These are phyloP conservation scores for Xiphorhynchus elegans DNA, from an alignment of 2,113 vertebrate genomes.

Conservation along the genomic window DNA sequence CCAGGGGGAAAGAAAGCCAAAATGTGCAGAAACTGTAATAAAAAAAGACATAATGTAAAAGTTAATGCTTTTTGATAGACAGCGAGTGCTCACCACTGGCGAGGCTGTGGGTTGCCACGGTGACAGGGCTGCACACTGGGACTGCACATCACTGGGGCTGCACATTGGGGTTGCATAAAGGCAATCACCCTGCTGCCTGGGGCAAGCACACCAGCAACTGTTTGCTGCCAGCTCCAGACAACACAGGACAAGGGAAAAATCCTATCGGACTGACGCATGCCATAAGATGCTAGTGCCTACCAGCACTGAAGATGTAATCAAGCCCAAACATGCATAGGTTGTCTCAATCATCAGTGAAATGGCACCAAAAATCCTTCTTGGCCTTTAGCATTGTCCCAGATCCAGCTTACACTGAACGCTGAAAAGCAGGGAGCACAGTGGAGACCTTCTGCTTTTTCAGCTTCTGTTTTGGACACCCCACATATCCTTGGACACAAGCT, in stretches of 20 bases:
- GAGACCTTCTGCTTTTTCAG: neutral
- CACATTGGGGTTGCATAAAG: neutral
- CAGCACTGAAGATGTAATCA: neutral
- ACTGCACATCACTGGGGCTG: neutral
- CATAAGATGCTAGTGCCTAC: neutral
- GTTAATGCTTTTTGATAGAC: slow-evolving; percentile 66
- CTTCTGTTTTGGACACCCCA: neutral
- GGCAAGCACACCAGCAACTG: neutral
- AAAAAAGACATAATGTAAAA: slow-evolving; percentile 65
- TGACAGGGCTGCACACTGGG: neutral
- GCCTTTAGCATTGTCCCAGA: neutral
- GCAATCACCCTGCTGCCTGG: neutral
- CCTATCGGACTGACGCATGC: accelerated
- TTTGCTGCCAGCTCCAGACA: slow-evolving; percentile 31
- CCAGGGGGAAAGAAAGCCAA: slow-evolving; percentile 27
- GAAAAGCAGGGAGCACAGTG: neutral
- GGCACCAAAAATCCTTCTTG: neutral
- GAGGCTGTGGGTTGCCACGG: slow-evolving; percentile 58
- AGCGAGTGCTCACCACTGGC: slow-evolving; percentile 47
- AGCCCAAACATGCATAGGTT: neutral
- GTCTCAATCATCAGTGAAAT: neutral
- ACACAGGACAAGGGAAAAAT: neutral
- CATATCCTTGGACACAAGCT: neutral
- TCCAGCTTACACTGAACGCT: neutral
- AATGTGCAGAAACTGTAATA: slow-evolving; percentile 42